phyloP scores from a whole-genome alignment of 2,113 vertebrate genomes.

The Monopterus albus region DNA sequence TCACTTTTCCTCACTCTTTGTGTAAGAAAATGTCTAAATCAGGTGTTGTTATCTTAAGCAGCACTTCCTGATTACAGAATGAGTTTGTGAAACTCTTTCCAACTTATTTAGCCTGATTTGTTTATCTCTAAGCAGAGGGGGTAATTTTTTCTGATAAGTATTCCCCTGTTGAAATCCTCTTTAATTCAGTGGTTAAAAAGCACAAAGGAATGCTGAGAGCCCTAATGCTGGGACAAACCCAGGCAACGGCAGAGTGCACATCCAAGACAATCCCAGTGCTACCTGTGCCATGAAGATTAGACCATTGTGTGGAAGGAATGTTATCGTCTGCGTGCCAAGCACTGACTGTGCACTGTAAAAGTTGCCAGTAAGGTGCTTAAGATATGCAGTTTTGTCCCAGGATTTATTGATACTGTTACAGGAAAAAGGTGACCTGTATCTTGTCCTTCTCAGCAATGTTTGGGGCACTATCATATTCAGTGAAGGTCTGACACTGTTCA shows the following conservation, averaged over 20 bases:
- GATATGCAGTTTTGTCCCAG: conserved; percentile 79
- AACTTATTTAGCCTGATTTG: conserved; percentile 83
- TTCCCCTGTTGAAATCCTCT: conserved; percentile 80
- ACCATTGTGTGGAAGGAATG: conserved; percentile 79
- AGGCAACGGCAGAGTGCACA: conserved; percentile 78
- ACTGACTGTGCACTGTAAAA: conserved; percentile 75
- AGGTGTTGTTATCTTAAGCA: conserved; percentile 80
- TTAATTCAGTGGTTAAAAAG: conserved; percentile 84
- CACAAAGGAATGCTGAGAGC: conserved; percentile 82
- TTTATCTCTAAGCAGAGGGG: conserved; percentile 78
- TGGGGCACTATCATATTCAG: conserved; percentile 59
- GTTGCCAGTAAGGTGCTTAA: conserved; percentile 83
- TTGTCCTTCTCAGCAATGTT: conserved; percentile 76
- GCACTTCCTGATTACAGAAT: conserved; percentile 76
- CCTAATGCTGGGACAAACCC: conserved; percentile 82
- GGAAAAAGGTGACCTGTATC: conserved; percentile 78
- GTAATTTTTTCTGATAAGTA: conserved; percentile 75
- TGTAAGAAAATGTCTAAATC: conserved; percentile 81
- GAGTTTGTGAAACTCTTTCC: conserved; percentile 80
- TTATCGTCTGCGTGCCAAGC: conserved; percentile 82
- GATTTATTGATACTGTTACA: conserved; percentile 80
- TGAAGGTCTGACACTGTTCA: conserved; percentile 60
- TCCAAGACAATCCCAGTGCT: conserved; percentile 84
- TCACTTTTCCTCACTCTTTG: conserved; percentile 75
- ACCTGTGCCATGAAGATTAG: conserved; percentile 86